phyloP scores from a whole-genome alignment of 1,140 invertebrate species.

The Druon quercuslanigerum region DNA sequence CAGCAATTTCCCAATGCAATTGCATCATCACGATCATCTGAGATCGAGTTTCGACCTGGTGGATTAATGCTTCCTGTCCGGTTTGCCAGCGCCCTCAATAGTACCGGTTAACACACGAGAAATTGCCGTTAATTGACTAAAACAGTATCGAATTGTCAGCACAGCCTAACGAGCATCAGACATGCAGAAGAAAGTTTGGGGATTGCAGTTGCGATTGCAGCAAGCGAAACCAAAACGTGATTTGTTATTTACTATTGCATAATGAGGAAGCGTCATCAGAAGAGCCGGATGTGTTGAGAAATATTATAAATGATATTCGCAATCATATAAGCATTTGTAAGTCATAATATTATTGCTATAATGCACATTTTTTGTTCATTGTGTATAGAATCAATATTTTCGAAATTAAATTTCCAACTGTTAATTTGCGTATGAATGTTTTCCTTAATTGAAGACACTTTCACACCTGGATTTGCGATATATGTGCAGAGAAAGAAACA shows the following conservation, averaged over 20 bases:
- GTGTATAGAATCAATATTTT: too few species aligned
- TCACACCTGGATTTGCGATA: background rate
- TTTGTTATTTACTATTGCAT: background rate
- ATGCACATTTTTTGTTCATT: too few species aligned
- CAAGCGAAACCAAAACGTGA: background rate
- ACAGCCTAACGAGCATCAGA: background rate
- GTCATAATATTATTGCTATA: too few species aligned
- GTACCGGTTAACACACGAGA: constrained; percentile 9
- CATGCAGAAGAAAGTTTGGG: constrained; percentile 23
- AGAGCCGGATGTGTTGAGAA: too few species aligned
- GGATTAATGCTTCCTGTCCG: constrained; percentile 41
- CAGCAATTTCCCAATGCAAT: constrained; percentile 41
- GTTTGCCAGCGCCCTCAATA: constrained; percentile 19
- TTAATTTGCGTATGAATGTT: background rate
- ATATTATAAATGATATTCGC: too few species aligned
- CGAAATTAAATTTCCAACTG: too few species aligned
- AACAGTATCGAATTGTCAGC: constrained; percentile 29
- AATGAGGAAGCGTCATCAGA: background rate
- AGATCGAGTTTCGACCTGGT: constrained; percentile 44
- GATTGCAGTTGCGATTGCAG: background rate
- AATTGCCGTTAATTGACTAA: constrained; percentile 29
- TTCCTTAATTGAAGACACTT: background rate
- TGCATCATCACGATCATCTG: constrained; percentile 38
- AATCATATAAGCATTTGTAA: too few species aligned
- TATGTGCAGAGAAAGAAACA: constrained; percentile 3